These are phyloP conservation scores for Tenrec ecaudatus DNA, from an alignment of 2,113 vertebrate species.

Conservation along the genomic window DNA sequence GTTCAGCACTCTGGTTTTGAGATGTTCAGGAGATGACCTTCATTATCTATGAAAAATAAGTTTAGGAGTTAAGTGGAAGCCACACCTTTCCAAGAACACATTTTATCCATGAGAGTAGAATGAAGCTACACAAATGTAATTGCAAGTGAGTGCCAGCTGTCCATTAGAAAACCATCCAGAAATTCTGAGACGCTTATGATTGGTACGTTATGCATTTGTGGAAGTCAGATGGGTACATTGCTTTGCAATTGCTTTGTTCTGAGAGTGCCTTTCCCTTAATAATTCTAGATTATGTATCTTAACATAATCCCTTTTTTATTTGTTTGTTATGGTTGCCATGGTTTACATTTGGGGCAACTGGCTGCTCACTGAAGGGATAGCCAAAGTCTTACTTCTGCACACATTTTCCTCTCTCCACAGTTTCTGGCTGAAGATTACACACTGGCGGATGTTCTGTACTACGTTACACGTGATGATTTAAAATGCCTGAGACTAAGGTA, in stretches of 20 bases:
- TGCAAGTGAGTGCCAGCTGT: background rate
- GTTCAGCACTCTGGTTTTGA: background rate
- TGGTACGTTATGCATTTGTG: background rate
- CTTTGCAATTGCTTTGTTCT: constrained; percentile 11
- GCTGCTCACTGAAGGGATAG: background rate
- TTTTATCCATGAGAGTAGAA: constrained; percentile 10
- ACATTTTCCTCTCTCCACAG: constrained; percentile 77
- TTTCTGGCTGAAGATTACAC: constrained; percentile 94
- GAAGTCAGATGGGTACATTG: background rate
- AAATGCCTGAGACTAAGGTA: constrained; percentile 97
- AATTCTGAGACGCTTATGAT: background rate
- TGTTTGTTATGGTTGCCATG: background rate
- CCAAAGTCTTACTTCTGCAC: background rate
- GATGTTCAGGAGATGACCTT: background rate
- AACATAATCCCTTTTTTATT: constrained; percentile 41
- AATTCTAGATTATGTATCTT: constrained; percentile 31
- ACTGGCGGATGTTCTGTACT: constrained; percentile 93
- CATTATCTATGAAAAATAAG: constrained; percentile 14
- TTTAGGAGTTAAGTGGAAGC: background rate
- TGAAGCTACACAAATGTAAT: background rate
- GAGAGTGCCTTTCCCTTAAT: background rate
- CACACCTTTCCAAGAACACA: background rate
- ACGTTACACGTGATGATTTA: constrained; percentile 95
- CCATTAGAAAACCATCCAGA: background rate
- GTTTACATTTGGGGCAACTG: constrained; percentile 31